These are phyloP conservation scores for Rhingia rostrata DNA, from an alignment of 2,888 invertebrate species.

Conservation along the genomic window DNA sequence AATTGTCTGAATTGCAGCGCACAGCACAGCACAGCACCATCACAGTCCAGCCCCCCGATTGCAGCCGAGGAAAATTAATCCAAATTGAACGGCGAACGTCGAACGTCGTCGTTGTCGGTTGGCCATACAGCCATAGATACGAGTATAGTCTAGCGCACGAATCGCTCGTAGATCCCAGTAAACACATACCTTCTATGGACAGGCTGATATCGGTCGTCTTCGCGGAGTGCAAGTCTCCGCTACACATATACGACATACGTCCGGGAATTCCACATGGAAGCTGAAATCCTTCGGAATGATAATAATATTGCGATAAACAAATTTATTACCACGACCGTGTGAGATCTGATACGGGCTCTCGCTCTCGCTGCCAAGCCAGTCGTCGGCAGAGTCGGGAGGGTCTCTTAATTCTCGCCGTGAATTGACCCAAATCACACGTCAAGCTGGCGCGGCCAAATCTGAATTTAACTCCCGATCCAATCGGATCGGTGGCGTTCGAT, in stretches of 20 bases:
- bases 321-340: slow-evolving; percentile 73
- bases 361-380: not conserved
- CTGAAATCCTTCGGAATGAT: slow-evolving; percentile 74
- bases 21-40: slow-evolving; percentile 65
- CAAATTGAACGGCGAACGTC: slow-evolving; percentile 71
- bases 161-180: slow-evolving; percentile 68
- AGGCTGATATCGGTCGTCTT: slow-evolving; percentile 66
- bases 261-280: slow-evolving; percentile 67
- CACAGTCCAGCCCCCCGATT: slow-evolving; percentile 69
- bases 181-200: slow-evolving; percentile 73
- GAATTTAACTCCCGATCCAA: slow-evolving; percentile 60
- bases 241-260: slow-evolving; percentile 11
- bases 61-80: slow-evolving; percentile 60
- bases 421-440: slow-evolving; percentile 68
- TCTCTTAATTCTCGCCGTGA: slow-evolving; percentile 57
- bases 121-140: slow-evolving; percentile 40
- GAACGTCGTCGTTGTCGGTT: slow-evolving; percentile 68
- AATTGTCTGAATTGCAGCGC: slow-evolving; percentile 71
- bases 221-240: slow-evolving; percentile 3
- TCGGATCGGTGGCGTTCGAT: slow-evolving; percentile 63
- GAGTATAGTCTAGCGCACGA: slow-evolving; percentile 63
- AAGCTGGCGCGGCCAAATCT: slow-evolving; percentile 29
- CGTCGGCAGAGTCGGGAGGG: slow-evolving; percentile 24
- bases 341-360: slow-evolving; percentile 62
- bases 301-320: slow-evolving; percentile 74